Evolutionary conservation across 2,797 vertebrate species (phyloP).

Genomic region (Hydrocynus forskahlii): DNA sequence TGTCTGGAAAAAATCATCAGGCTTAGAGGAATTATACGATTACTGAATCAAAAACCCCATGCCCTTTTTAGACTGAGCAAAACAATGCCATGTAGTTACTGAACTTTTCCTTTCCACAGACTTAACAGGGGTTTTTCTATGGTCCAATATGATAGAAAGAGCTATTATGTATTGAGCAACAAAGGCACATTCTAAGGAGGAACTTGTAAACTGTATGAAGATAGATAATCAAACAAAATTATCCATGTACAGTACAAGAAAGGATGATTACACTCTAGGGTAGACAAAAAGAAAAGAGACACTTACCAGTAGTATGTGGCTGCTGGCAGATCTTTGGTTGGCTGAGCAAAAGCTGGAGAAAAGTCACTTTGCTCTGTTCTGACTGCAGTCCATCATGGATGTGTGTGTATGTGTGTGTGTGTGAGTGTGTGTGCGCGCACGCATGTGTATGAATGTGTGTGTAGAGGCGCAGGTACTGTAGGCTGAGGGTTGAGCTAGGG

Average conservation of each 20-base stretch:
- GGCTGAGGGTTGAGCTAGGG: conserved; percentile 67
- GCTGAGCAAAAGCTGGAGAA: conserved; percentile 35
- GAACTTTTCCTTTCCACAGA: conserved; percentile 17
- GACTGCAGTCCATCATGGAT: conserved; percentile 48
- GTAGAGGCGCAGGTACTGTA: conserved; percentile 62
- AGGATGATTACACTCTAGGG: not conserved
- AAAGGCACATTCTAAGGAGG: not conserved
- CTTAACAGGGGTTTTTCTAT: conserved; percentile 6
- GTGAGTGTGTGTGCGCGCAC: conserved; percentile 40
- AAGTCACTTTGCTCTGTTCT: conserved; percentile 54
- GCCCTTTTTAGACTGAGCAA: conserved; percentile 46
- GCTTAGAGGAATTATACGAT: conserved; percentile 74
- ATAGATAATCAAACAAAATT: not conserved
- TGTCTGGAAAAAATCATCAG: conserved; percentile 22
- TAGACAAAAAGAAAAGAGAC: not conserved
- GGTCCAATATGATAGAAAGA: not conserved
- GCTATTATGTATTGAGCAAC: not conserved
- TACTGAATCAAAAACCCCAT: conserved; percentile 63
- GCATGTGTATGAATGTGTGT: conserved; percentile 56
- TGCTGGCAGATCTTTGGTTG: conserved; percentile 41
- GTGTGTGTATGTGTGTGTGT: conserved; percentile 39
- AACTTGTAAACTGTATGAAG: too few species aligned
- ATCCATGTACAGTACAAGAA: not conserved
- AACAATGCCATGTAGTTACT: conserved; percentile 49
- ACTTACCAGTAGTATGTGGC: conserved; percentile 52